These are phyloP conservation scores for Microcebus ravelobensis DNA, from an alignment of 2,113 vertebrate species.

Conservation along the genomic window DNA sequence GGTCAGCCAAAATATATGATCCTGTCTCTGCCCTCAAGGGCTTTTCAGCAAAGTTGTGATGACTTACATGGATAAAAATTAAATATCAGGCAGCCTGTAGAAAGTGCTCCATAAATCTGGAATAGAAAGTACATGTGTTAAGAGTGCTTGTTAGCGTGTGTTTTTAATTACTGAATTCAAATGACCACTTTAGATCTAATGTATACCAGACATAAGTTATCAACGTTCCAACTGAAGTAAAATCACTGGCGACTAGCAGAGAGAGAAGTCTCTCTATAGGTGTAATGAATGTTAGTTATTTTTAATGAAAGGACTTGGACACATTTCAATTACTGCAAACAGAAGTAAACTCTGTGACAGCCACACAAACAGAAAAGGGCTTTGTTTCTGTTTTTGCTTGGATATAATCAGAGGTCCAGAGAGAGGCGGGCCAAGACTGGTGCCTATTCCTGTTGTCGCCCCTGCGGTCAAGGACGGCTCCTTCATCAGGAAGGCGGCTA, in stretches of 20 bases:
- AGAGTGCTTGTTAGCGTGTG: neutral
- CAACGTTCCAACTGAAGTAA: neutral
- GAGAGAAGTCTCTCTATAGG: neutral
- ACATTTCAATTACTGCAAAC: neutral
- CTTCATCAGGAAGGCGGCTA: neutral
- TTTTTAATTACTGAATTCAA: conserved; percentile 33
- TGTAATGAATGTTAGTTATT: neutral
- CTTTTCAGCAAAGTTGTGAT: conserved; percentile 1
- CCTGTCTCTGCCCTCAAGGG: neutral
- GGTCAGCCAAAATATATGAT: neutral
- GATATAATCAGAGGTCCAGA: neutral
- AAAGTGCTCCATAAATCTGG: neutral
- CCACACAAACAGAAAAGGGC: neutral
- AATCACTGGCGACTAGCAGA: neutral
- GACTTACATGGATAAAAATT: neutral
- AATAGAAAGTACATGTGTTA: conserved; percentile 7
- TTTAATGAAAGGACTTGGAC: neutral
- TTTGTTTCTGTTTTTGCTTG: neutral
- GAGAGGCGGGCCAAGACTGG: neutral
- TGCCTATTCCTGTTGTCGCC: neutral
- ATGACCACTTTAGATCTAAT: neutral
- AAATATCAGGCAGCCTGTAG: neutral
- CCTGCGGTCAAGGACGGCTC: neutral
- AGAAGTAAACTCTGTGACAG: neutral
- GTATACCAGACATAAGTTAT: neutral